These are phyloP conservation scores for Halichoeres trimaculatus DNA, from an alignment of 2,113 vertebrate genomes.

Conservation along the genomic window DNA sequence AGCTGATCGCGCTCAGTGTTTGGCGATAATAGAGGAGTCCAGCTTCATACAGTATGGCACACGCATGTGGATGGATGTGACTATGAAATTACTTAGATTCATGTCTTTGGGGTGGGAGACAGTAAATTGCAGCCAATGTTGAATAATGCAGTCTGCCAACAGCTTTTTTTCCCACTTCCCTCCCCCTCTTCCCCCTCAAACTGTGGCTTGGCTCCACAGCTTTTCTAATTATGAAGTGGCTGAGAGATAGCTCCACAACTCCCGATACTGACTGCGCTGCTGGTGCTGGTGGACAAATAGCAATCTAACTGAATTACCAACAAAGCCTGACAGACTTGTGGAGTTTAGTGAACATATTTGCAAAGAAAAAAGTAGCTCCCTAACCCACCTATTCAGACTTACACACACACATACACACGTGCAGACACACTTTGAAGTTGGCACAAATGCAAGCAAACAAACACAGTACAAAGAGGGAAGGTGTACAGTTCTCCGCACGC, in stretches of 20 bases:
- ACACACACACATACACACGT: not conserved
- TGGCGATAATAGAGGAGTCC: constrained; percentile 53
- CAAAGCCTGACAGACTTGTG: constrained; percentile 64
- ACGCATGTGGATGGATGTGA: constrained; percentile 43
- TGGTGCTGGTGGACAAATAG: constrained; percentile 32
- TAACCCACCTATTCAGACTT: constrained; percentile 39
- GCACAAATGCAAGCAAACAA: constrained; percentile 60
- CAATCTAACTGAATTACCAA: constrained; percentile 59
- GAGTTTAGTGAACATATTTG: constrained; percentile 61
- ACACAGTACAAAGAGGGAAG: constrained; percentile 45
- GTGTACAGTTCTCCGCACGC: constrained; percentile 63
- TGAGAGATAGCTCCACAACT: constrained; percentile 66
- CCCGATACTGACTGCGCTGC: constrained; percentile 25
- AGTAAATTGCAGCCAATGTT: constrained; percentile 73
- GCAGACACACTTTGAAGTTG: constrained; percentile 13
- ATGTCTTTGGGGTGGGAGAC: constrained; percentile 71
- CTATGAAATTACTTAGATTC: constrained; percentile 72
- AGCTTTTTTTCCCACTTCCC: constrained; percentile 24
- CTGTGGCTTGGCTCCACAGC: constrained; percentile 63
- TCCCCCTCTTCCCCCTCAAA: constrained; percentile 51
- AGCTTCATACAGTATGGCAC: constrained; percentile 46
- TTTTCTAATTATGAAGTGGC: constrained; percentile 73
- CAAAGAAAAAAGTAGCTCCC: constrained; percentile 8
- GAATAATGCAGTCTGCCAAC: constrained; percentile 75
- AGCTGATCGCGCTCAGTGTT: constrained; percentile 18